phyloP scores from a whole-genome alignment of 2,113 vertebrate genomes.

The Alces alces region DNA sequence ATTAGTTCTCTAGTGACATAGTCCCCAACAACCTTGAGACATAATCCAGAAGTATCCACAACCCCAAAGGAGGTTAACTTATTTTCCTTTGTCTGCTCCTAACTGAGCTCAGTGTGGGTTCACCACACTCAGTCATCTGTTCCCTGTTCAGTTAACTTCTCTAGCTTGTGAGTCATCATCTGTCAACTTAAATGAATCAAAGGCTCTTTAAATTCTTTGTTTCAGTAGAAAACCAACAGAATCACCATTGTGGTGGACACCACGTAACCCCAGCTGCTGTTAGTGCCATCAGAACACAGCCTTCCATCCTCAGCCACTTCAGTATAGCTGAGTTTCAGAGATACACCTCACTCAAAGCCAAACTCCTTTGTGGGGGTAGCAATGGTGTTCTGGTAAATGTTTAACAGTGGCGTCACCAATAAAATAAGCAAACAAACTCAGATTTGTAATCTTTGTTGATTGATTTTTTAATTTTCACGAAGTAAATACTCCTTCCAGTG shows the following conservation, averaged over 20 bases:
- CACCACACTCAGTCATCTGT: not conserved
- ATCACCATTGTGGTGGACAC: not conserved
- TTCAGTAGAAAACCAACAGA: not conserved
- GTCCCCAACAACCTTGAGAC: not conserved
- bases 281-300: not conserved
- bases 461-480: not conserved
- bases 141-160: not conserved
- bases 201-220: not conserved
- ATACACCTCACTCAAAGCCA: not conserved
- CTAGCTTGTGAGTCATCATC: not conserved
- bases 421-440: not conserved
- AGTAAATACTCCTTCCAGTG: not conserved
- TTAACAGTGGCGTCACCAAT: not conserved
- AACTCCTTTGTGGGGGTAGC: not conserved
- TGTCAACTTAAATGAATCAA: conserved; percentile 14
- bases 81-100: not conserved
- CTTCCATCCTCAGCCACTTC: not conserved
- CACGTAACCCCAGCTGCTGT: not conserved
- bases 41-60: not conserved
- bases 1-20: not conserved
- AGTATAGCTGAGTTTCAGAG: not conserved
- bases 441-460: not conserved
- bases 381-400: not conserved
- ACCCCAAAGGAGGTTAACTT: not conserved
- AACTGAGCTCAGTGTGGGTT: not conserved